Evolutionary conservation across 2,888 invertebrate genomes (phyloP), one percentile per base, ranked within the genome.

Genomic region (Baccha elongata): DNA sequence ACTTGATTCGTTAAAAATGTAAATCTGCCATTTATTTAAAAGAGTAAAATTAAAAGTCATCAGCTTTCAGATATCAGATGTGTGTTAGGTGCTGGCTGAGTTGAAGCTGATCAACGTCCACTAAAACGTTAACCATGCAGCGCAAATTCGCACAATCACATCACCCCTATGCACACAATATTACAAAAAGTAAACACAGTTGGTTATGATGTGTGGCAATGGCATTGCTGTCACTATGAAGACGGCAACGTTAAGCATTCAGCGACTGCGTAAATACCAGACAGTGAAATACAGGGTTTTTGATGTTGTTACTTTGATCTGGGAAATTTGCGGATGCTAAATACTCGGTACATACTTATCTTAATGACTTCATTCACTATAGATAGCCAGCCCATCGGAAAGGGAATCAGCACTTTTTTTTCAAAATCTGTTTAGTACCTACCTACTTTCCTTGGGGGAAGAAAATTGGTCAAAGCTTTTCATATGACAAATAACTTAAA

Each of bases 1-100:
- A 80, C 74, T 80, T 80, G 64, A 80, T 75, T 55, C 50, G 75
- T 29, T 69, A 53, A 62, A 74, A 69, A 44, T 42, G 42, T 3
- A 29, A 32, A 19, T 69, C 69, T 19, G 48, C 80, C 48, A 73
- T 80, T 74, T 80, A 80, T 80, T 64, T 44, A 35, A 19, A 62
- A 48, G 23, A 50, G 37, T 50, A 23, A 44, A 60, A 46, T 53
- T 35, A 68, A n/a, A n/a, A 44, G 67, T 74, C 42, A 42, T 74
- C 5, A 64, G 35, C 53, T 79, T 58, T 58, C 3, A 23, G 5
- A 40, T 26, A 40, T 58, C 52, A 73, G 50, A 50, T 67, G 40
- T 29, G 11, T 65, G 17, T 13, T 60, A 19, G 17, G 29, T 60
- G 58, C 26, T 29, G 44, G 11, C 29, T 19, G n/a, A 29, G 29